Evolutionary conservation across 2,888 invertebrate species (phyloP).

Genomic region (Athalia circularis): DNA sequence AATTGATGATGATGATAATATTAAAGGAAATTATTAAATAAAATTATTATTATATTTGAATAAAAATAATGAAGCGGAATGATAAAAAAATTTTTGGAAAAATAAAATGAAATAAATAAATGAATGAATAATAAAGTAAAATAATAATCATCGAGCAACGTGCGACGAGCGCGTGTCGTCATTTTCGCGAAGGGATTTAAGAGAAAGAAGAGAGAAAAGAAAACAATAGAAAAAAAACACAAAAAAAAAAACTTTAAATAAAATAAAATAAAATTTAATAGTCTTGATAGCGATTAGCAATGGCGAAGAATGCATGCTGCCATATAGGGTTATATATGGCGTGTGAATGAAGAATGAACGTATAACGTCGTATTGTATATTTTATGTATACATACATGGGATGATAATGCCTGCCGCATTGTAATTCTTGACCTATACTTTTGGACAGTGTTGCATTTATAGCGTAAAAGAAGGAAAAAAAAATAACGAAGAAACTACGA

Average conservation of each 20-base stretch:
- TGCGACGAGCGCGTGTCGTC: constrained; percentile 66
- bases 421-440: constrained; percentile 70
- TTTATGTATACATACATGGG: constrained; percentile 8
- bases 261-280: background rate
- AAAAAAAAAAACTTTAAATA: too few species aligned
- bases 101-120: too few species aligned
- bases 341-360: constrained; percentile 47
- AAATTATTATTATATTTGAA: too few species aligned
- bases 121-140: background rate
- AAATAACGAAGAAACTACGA: background rate
- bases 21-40: too few species aligned
- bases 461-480: constrained; percentile 55
- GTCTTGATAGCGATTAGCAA: constrained; percentile 46
- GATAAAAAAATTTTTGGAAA: background rate
- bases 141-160: constrained; percentile 52
- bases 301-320: constrained; percentile 25
- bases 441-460: constrained; percentile 68
- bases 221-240: background rate
- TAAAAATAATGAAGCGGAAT: background rate
- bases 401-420: constrained; percentile 61
- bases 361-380: constrained; percentile 21
- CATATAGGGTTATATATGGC: constrained; percentile 53
- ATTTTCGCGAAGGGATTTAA: constrained; percentile 1
- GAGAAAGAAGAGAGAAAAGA: constrained; percentile 15
- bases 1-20: too few species aligned